A percentile compares a stretch with the other conserved stretches of the same genome.
These are phyloP conservation scores for Contarinia nasturtii DNA, from an alignment of 1,140 invertebrate genomes.

Conservation along the genomic window DNA sequence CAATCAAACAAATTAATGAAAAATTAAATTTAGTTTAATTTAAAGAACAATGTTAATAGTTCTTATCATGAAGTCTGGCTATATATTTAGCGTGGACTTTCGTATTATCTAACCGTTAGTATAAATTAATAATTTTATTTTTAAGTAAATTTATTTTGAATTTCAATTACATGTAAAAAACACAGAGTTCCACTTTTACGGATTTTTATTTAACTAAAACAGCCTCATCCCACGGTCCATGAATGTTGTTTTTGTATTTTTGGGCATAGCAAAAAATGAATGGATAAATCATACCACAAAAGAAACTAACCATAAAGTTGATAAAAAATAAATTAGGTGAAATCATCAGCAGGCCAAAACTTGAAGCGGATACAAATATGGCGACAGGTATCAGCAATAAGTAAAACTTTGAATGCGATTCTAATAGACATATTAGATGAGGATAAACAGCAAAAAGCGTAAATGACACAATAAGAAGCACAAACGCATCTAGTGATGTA, in stretches of 20 bases:
- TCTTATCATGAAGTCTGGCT: no score
- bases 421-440: constrained; percentile 16
- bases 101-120: no score
- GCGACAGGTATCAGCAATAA: no score
- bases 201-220: constrained; percentile 24
- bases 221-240: constrained; percentile 92
- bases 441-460: constrained; percentile 79
- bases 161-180: no score
- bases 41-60: no score
- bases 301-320: constrained; percentile 23
- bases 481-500: constrained; percentile 69
- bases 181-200: no score
- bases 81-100: no score
- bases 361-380: constrained; percentile 32
- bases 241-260: constrained; percentile 78
- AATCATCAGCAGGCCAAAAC: constrained; percentile 36
- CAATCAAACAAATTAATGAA: no score
- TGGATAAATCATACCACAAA: constrained; percentile 38
- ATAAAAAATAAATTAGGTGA: constrained; percentile 39
- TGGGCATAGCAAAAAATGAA: constrained; percentile 62
- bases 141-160: no score
- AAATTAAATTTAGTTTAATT: no score
- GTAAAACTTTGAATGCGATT: constrained; percentile 12
- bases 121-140: no score
- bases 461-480: constrained; percentile 67